Base-by-base conservation (phyloP, 2,797 vertebrate genomes). In the Lepidocolaptes lacrymiger region DNA sequence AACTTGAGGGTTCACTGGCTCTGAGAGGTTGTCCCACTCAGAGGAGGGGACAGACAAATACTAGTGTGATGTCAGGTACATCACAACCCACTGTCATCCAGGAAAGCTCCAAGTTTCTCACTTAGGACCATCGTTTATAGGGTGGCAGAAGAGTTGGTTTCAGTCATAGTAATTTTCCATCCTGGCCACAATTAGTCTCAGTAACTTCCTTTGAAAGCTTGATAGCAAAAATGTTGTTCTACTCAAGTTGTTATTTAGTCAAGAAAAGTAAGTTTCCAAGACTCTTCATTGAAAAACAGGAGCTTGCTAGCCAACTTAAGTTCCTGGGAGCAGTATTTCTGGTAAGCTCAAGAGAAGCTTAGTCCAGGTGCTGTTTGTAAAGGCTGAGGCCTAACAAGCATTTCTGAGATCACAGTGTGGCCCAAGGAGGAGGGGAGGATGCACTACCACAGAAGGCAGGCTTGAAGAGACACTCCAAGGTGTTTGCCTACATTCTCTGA, bases 321-420 rank as follows among this genome's bases (percentile, higher is more conserved):
- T 18, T 64, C 61, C 62, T 44, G 32, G 22, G 32, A 44, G 32
- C 32, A 32, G 37, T 19, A 11, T 66, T 72, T 72, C 52, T 84
- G 51, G 46, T 32, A 73, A 78, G 19, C 26, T 48, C 59, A 46
- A 52, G 26, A 72, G 59, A 10, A 72, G 34, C 30, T 64, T 54
- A 54, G 66, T 59, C 44, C 54, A 59, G 46, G 30, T 54, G 26
- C 66, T 66, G 52, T 36, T 78, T 27, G 6, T 36, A 34, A 66
- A 66, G 80, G 34, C 13, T 3, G 0, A 72, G 46, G n/a, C 13
- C n/a, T 23, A 46, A 20, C 0, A 1, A 14, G 30, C 39, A 23
- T 78, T 66, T 54, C 39, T 59, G 39, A 72, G 52, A 41, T n/a
- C 13, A 59, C 1, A 52, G 15, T 18, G 52, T 1, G 2, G 59